Conservation (phyloP, 1,140 invertebrate genomes). For the Drosophila burlai region DNA sequence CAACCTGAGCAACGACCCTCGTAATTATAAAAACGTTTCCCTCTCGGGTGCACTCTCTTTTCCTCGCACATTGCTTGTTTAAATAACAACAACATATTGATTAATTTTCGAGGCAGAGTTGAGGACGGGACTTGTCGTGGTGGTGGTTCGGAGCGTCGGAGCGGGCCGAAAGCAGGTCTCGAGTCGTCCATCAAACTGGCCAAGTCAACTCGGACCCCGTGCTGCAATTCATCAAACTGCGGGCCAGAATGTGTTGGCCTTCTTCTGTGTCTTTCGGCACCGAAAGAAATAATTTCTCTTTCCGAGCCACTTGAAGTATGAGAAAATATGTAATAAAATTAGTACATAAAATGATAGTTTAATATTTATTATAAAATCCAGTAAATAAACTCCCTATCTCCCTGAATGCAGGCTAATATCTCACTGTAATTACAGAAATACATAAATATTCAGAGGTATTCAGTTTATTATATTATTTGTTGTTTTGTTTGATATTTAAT, state of each 20-base stretch:
- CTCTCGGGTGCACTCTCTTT: conserved; percentile 14
- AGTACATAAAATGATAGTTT: background rate
- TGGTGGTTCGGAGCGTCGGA: conserved; percentile 17
- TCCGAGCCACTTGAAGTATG: background rate
- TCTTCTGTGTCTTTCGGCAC: conserved; percentile 10
- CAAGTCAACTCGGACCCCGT: conserved; percentile 41
- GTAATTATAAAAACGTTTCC: conserved; percentile 75
- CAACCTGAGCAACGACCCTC: conserved; percentile 71
- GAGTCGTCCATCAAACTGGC: conserved; percentile 60
- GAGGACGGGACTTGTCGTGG: conserved; percentile 48
- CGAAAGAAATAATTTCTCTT: background rate
- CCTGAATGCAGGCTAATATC: background rate
- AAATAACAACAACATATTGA: conserved; percentile 71
- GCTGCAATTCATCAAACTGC: conserved; percentile 76
- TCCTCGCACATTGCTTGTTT: conserved; percentile 47
- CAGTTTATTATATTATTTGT: background rate
- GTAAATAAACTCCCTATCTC: background rate
- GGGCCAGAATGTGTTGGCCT: conserved; percentile 12
- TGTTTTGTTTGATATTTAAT: too few species aligned
- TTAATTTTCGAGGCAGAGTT: conserved; percentile 58
- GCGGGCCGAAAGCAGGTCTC: conserved; percentile 42
- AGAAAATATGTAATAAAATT: background rate
- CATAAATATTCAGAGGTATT: background rate
- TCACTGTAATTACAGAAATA: background rate
- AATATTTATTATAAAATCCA: background rate